These are phyloP conservation scores for Noctilio leporinus DNA, from an alignment of 2,113 vertebrate species.

Conservation along the genomic window DNA sequence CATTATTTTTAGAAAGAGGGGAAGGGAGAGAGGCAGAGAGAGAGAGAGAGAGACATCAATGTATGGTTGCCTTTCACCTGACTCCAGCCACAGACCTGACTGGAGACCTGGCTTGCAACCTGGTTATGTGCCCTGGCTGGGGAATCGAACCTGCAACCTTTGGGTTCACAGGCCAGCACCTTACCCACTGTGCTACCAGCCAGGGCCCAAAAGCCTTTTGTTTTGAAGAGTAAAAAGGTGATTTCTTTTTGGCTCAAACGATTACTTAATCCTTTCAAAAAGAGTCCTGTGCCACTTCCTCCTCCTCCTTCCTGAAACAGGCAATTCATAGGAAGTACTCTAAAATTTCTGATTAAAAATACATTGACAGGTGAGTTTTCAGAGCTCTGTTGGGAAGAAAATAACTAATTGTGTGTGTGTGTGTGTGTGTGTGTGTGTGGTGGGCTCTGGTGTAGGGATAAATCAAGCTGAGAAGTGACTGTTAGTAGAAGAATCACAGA, in stretches of 20 bases:
- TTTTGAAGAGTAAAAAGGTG: conserved; percentile 3
- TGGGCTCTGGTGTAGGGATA: neutral
- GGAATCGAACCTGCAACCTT: no score
- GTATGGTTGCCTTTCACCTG: no score
- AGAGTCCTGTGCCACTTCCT: neutral
- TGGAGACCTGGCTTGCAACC: no score
- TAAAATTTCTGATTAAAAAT: neutral
- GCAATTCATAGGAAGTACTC: neutral
- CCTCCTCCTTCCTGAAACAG: neutral
- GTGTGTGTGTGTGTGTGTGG: neutral
- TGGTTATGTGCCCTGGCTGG: no score
- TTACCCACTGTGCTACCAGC: no score
- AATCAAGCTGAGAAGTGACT: neutral
- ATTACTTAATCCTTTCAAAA: neutral
- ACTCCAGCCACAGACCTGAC: no score
- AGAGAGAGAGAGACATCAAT: no score
- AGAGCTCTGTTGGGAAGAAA: neutral
- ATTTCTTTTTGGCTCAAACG: neutral
- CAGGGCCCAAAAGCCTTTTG: neutral
- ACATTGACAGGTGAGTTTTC: neutral
- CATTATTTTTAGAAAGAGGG: no score
- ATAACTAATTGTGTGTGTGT: no score
- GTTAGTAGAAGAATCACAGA: neutral
- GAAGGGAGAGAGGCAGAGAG: no score
- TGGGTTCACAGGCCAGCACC: no score